Conservation (phyloP, 2,113 vertebrate species). For the Odobenus rosmarus region DNA sequence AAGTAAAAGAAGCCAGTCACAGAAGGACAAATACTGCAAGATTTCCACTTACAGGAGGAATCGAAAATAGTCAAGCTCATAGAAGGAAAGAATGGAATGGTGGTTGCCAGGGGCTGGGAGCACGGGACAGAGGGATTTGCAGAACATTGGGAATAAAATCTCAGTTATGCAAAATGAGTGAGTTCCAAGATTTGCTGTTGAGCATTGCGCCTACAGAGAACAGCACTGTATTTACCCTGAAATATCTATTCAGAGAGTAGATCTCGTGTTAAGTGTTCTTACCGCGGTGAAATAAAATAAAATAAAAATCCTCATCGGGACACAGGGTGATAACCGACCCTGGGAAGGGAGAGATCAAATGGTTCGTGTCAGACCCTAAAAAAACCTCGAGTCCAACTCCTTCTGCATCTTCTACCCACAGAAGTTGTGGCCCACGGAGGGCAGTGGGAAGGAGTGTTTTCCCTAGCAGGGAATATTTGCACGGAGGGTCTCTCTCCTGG, state of each 20-base stretch:
- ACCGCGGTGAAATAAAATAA: neutral
- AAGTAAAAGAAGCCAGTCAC: neutral
- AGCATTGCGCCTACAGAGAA: fast-evolving
- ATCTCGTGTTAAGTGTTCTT: neutral
- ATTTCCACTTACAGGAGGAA: neutral
- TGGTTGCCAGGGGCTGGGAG: neutral
- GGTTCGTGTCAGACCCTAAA: neutral
- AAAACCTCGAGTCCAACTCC: neutral
- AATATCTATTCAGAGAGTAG: neutral
- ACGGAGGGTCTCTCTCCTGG: fast-evolving
- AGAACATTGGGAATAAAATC: neutral
- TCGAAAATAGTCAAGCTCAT: fast-evolving
- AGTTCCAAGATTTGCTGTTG: neutral
- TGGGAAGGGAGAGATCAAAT: neutral
- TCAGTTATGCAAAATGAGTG: neutral
- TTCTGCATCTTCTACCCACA: fast-evolving
- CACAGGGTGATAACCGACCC: neutral
- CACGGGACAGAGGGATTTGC: neutral
- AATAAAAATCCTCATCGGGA: neutral
- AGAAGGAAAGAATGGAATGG: neutral
- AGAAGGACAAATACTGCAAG: neutral
- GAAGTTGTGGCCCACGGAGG: fast-evolving
- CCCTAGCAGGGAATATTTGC: fast-evolving
- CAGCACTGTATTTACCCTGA: no score
- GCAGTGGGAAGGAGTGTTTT: fast-evolving